Evolutionary conservation across 2,888 invertebrate species (phyloP).

Genomic region (Thalpophila matura): DNA sequence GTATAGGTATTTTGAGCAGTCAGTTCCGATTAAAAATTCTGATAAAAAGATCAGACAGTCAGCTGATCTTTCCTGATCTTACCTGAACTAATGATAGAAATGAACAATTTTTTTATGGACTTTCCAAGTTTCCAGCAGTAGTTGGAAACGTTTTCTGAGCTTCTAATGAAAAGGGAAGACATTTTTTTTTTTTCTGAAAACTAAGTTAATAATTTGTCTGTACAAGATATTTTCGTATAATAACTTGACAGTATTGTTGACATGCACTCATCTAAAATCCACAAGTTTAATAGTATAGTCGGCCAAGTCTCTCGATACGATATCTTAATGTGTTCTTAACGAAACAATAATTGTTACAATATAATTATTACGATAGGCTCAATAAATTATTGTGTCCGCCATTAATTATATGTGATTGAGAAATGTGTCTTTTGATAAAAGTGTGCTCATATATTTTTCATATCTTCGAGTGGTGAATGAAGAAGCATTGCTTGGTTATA

Average conservation of each 20-base stretch:
- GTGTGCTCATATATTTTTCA: slow-evolving; percentile 49
- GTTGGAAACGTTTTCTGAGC: no score
- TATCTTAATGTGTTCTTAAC: slow-evolving; percentile 86
- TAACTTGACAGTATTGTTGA: slow-evolving; percentile 4
- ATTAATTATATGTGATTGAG: slow-evolving; percentile 85
- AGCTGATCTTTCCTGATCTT: no score
- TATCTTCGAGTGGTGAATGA: slow-evolving; percentile 32
- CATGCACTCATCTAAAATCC: slow-evolving; percentile 9
- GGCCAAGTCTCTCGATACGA: slow-evolving; percentile 48
- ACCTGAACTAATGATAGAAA: no score
- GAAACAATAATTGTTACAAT: slow-evolving; percentile 88
- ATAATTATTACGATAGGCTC: slow-evolving; percentile 84
- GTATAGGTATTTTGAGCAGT: no score
- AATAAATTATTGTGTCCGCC: slow-evolving; percentile 83
- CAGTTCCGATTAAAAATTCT: no score
- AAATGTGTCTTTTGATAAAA: slow-evolving; percentile 79
- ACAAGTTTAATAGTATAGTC: slow-evolving; percentile 46
- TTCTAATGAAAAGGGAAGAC: no score
- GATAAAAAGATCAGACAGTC: no score
- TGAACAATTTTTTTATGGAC: no score
- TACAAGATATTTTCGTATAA: no score
- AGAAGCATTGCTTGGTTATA: slow-evolving; percentile 8
- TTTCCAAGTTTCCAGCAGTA: no score
- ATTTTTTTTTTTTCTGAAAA: no score
- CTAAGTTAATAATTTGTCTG: no score